Conservation (phyloP, 2,888 invertebrate species). For the Scrobipalpa atriplicella region DNA sequence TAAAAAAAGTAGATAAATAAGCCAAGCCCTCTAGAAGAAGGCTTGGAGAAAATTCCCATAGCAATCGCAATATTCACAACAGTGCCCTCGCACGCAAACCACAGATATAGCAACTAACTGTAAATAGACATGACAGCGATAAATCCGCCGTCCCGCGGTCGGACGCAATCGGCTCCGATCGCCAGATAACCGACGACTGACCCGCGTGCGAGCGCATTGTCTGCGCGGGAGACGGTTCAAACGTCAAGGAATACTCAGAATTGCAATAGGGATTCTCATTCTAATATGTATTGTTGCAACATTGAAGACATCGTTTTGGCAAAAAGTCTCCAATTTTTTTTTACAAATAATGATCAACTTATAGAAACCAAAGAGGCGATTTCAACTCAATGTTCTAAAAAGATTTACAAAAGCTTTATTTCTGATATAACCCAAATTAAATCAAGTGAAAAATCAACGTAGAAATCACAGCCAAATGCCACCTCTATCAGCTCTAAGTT, state of each 20-base stretch:
- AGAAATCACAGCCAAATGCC: not conserved
- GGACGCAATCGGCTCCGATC: slow-evolving; percentile 72
- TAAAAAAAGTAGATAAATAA: slow-evolving; percentile 7
- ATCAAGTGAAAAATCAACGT: not conserved
- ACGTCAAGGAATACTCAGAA: slow-evolving; percentile 41
- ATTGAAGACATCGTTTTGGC: not conserved
- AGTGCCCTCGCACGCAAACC: slow-evolving; percentile 40
- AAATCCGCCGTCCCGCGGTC: slow-evolving; percentile 60
- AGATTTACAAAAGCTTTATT: too few relatives aligned
- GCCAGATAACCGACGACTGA: slow-evolving; percentile 72
- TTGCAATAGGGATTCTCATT: not conserved
- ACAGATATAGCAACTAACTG: slow-evolving; percentile 62
- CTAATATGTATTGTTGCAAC: not conserved
- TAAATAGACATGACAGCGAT: slow-evolving; percentile 61
- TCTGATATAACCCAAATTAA: too few relatives aligned
- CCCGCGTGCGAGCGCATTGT: slow-evolving; percentile 76
- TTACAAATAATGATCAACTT: too few relatives aligned
- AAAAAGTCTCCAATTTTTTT: not conserved
- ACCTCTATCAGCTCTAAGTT: slow-evolving; percentile 38
- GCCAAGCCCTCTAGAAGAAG: not conserved
- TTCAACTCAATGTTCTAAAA: too few relatives aligned
- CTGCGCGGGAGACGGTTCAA: slow-evolving; percentile 53
- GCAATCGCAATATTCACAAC: slow-evolving; percentile 26
- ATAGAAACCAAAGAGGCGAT: too few relatives aligned
- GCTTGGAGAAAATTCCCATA: slow-evolving; percentile 24